phyloP scores from a whole-genome alignment of 1,140 invertebrate genomes.

The Zophobas morio region DNA sequence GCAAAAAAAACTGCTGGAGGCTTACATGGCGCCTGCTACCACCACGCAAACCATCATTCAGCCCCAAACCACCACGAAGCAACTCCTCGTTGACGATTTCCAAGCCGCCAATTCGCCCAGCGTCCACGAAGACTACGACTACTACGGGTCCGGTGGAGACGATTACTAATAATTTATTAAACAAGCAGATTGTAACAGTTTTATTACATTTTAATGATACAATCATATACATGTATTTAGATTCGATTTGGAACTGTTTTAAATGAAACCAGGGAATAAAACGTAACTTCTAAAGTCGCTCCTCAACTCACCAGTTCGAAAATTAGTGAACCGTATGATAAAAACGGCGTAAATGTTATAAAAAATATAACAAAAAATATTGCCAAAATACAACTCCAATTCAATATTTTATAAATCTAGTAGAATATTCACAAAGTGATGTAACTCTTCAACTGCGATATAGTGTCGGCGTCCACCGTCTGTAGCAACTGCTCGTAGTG shows the following conservation, averaged over 20 bases:
- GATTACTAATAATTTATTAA: slow-evolving; percentile 9
- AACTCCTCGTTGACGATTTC: slow-evolving; percentile 30
- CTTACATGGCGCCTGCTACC: slow-evolving; percentile 46
- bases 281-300: not conserved
- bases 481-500: slow-evolving; percentile 81
- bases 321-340: not conserved
- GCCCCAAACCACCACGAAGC: not conserved
- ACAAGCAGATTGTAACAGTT: slow-evolving; percentile 6
- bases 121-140: slow-evolving; percentile 21
- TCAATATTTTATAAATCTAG: too few species aligned
- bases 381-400: slow-evolving; percentile 20
- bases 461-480: slow-evolving; percentile 76
- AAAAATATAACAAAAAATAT: slow-evolving; percentile 43
- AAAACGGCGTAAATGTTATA: not conserved
- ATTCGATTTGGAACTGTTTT: not conserved
- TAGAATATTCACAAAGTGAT: slow-evolving; percentile 70
- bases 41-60: not conserved
- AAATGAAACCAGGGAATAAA: slow-evolving; percentile 4
- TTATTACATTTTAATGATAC: slow-evolving; percentile 35
- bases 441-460: slow-evolving; percentile 77
- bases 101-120: slow-evolving; percentile 3
- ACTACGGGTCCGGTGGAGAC: slow-evolving; percentile 21
- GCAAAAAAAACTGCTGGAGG: slow-evolving; percentile 58
- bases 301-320: not conserved
- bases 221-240: slow-evolving; percentile 31